Base-by-base conservation (phyloP, 1,140 invertebrate species). In the Orussus abietinus region DNA sequence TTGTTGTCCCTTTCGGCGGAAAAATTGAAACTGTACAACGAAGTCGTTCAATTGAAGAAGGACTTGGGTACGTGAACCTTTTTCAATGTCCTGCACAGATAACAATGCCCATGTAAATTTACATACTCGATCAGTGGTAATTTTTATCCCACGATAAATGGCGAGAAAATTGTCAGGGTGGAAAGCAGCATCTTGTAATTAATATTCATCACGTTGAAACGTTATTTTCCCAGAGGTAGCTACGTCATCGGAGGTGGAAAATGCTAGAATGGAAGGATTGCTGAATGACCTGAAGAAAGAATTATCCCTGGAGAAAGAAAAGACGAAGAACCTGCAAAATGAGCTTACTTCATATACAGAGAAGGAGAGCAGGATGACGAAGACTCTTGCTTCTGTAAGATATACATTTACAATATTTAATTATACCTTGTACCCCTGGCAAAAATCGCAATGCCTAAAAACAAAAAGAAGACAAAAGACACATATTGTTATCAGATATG, bases 31-130 rank as follows among this genome's bases (percentile, higher is more conserved):
- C 49, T 72, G 36, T 62, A 69, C 37, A 59, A 64, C 45, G 59
- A 72, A 53, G 62, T 72, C 42, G 61, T 68, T 20, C 63, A 70
- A 29, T 37, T 74, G 4, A 71, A 72, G 30, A 72, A 66, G 42
- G 65, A 72, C 34, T 56, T 70, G 19, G 67, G 69, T 72, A 50
- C 13, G 7, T 1, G 14, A 32, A n/a, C 7, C 14, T 9, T 32
- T 10, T 11, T 32, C 7, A 11, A n/a, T 32, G n/a, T n/a, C n/a
- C n/a, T n/a, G n/a, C n/a, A n/a, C n/a, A n/a, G n/a, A n/a, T n/a
- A n/a, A n/a, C n/a, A n/a, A n/a, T n/a, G n/a, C n/a, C n/a, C n/a
- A n/a, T n/a, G n/a, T n/a, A n/a, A n/a, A n/a, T n/a, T n/a, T n/a
- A n/a, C n/a, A n/a, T n/a, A n/a, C n/a, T n/a, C n/a, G n/a, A n/a